phyloP scores from a whole-genome alignment of 2,113 vertebrate species.

The Burhinus oedicnemus region DNA sequence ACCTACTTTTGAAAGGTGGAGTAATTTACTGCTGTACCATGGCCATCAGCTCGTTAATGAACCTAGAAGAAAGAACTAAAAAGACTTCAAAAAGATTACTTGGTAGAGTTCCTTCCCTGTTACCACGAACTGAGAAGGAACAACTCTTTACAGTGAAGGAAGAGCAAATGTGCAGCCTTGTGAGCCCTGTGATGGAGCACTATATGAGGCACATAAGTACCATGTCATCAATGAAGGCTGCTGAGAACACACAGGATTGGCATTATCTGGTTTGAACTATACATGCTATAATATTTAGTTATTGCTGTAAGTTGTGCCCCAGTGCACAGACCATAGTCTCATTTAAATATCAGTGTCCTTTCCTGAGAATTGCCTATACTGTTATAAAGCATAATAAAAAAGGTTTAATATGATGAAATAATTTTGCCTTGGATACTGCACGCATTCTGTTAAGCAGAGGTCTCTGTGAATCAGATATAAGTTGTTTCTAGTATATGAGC shows the following conservation, averaged over 20 bases:
- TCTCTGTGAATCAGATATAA: not conserved
- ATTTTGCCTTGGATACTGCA: rapidly evolving
- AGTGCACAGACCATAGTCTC: not conserved
- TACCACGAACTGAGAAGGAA: not conserved
- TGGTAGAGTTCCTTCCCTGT: not conserved
- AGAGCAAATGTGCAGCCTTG: not conserved
- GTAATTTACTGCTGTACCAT: not conserved
- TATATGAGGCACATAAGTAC: not conserved
- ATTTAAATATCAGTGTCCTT: not conserved
- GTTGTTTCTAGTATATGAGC: not conserved
- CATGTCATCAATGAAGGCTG: not conserved
- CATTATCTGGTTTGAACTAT: not conserved
- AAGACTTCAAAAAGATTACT: not conserved
- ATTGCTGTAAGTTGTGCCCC: not conserved
- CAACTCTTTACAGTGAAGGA: not conserved
- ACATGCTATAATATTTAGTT: no score
- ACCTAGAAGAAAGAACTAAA: not conserved
- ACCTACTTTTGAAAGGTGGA: not conserved
- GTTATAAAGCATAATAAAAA: not conserved
- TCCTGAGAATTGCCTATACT: not conserved
- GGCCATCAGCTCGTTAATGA: not conserved
- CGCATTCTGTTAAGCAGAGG: not conserved
- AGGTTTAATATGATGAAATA: rapidly evolving
- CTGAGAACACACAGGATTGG: not conserved
- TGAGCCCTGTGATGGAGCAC: not conserved